These are phyloP conservation scores for Procavia capensis DNA, from an alignment of 2,113 vertebrate species.

Conservation along the genomic window DNA sequence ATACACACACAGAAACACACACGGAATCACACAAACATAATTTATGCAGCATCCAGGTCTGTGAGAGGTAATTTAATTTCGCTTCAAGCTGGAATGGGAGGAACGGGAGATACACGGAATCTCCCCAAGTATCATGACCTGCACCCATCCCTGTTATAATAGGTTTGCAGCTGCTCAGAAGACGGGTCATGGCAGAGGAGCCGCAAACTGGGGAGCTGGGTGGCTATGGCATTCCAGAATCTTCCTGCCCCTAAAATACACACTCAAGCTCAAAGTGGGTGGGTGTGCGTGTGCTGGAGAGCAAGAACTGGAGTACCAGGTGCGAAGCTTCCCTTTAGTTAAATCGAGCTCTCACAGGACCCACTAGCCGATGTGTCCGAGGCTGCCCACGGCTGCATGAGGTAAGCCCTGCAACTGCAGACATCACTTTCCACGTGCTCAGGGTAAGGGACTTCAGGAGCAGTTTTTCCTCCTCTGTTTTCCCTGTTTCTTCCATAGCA, in stretches of 20 bases:
- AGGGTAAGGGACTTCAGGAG: background rate
- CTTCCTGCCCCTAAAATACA: background rate
- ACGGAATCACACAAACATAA: conserved; percentile 67
- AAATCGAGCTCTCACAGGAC: background rate
- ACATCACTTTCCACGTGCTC: background rate
- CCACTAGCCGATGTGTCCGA: background rate
- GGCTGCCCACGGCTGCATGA: background rate
- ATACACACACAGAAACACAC: background rate
- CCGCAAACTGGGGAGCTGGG: background rate
- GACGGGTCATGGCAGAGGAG: background rate
- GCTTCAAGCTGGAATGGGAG: conserved; percentile 51
- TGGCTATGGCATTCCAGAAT: background rate
- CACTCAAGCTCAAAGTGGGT: background rate
- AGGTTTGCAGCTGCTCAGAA: background rate
- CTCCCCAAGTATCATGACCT: conserved; percentile 20
- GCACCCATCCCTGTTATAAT: conserved; percentile 23
- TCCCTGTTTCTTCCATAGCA: background rate
- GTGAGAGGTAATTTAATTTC: conserved; percentile 74
- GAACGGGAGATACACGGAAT: conserved; percentile 4
- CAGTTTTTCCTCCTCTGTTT: background rate
- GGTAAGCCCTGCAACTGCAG: background rate
- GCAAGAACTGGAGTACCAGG: background rate
- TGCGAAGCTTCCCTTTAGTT: background rate
- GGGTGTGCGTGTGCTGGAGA: background rate
- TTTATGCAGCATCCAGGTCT: conserved; percentile 68